Evolutionary conservation across 2,113 vertebrate species (phyloP), one percentile per base, ranked within the genome.

Genomic region (Ctenodactylus gundi): DNA sequence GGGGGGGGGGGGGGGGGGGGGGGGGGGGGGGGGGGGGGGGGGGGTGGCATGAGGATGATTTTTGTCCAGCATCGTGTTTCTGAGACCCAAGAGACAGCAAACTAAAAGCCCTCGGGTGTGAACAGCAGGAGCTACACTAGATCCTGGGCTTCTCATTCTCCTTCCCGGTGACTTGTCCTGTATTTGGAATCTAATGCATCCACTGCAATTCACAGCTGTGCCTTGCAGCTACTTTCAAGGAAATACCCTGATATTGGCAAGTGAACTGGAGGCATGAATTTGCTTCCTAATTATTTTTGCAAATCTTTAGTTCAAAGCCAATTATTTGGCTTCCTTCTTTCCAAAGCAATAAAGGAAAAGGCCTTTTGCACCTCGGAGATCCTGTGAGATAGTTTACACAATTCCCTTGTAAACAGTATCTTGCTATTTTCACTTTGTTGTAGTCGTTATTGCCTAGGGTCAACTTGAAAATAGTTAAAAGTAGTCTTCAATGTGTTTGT

Each of bases 341-440:
- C 46, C 34, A 39, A 93, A 94, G 46, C 49, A 84, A 82, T 84
- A 80, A 94, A 93, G 17, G 31, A 77, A 67, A 80, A 46, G 11
- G 20, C 58, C 41, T 21, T 88, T 8, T 62, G 41, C 1, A 27
- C 14, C n/a, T 62, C 49, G 39, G 7, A 62, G 39, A 62, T 65
- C 21, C n/a, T 29, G 31, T 70, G 23, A 55, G 91, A 23, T 49
- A 78, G 7, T 91, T 91, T 77, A 58, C 4, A 73, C 27, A 62
- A 90, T 64, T 34, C 82, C 39, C 15, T 15, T 70, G 7, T 31
- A 65, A 93, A 75, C 4, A 76, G 13, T 36, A 55, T 70, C 41
- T 87, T 86, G 51, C 25, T 62, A 17, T 88, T 95, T 95, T 75
- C 11, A 82, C 58, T 94, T 94, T 96, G 44, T 49, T 91, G 10